These are phyloP conservation scores for Yponomeuta sedellus DNA, from an alignment of 2,888 invertebrate species.

Conservation along the genomic window DNA sequence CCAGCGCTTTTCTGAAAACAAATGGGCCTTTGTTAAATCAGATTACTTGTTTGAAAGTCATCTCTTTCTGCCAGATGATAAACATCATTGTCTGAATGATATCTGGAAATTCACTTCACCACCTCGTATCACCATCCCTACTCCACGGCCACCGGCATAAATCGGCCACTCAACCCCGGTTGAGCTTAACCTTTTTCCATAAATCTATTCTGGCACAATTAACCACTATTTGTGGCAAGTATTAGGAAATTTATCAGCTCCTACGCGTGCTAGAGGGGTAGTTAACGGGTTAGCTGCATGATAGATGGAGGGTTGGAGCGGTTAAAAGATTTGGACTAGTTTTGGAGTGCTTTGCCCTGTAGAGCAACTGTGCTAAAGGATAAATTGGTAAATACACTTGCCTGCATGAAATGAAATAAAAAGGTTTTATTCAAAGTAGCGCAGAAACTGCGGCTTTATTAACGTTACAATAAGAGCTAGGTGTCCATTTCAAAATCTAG, in stretches of 20 bases:
- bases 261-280: background rate
- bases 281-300: background rate
- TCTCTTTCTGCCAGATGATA: too few relatives aligned
- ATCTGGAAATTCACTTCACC: background rate
- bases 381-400: too few relatives aligned
- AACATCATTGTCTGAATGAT: too few relatives aligned
- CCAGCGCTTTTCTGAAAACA: too few relatives aligned
- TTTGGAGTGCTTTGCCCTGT: background rate
- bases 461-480: too few relatives aligned
- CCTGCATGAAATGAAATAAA: too few relatives aligned
- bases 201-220: conserved; percentile 18
- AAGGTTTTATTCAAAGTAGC: too few relatives aligned
- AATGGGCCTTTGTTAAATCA: too few relatives aligned
- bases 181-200: conserved; percentile 13
- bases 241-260: conserved; percentile 15
- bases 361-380: background rate
- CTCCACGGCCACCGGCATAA: conserved; percentile 14
- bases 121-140: conserved; percentile 5
- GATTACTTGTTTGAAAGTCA: too few relatives aligned
- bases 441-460: too few relatives aligned
- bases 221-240: conserved; percentile 17
- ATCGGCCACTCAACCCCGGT: conserved; percentile 12
- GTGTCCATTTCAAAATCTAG: too few relatives aligned
- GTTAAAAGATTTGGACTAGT: background rate
- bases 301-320: background rate